Base-by-base conservation (phyloP, 1,140 invertebrate species). In the Prorops nasuta region DNA sequence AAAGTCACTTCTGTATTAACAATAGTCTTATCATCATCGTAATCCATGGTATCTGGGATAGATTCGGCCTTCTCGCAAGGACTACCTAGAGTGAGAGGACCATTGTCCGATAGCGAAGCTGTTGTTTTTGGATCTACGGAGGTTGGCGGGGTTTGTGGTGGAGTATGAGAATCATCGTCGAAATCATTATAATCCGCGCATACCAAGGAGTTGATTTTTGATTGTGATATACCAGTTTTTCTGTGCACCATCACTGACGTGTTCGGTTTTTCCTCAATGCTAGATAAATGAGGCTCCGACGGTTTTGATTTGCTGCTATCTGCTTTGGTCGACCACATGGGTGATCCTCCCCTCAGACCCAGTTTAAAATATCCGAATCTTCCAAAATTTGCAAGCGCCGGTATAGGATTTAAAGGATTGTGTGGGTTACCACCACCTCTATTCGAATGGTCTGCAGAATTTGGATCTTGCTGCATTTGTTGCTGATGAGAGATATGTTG, bases 271-370 rank as follows among this genome's bases (percentile, higher is more conserved):
- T 74, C 74, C 3, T 71, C 67, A 10, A 44, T 50, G 22, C 44
- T 45, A 10, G 52, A 41, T 6, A 72, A 57, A 20, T 71, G 68
- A 1, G 72, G 69, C 12, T 81, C 80, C 0, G 74, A 71, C 0
- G 69, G 67, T 49, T 77, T 76, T 0, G 43, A 40, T 52, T 78
- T 79, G 41, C 69, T 76, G 3, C 69, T 66, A 41, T 74, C 68
- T 1, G 74, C 58, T 45, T 78, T 78, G 0, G 66, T 60, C 54
- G 79, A 76, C 84, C 86, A 88, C 79, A 88, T 87, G 0, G 88
- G 88, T 0, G 85, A 83, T 2, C 88, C 88, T 8, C 88, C 88
- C 53, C 83, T 74, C 1, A 90, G 72, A 3, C 86, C 88, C 1
- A 87, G 67, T 58, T 83, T 84, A 43, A 81, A 76, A 62, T 83